Conservation (phyloP, 2,888 invertebrate species). For the Galerucella nymphaeae region DNA sequence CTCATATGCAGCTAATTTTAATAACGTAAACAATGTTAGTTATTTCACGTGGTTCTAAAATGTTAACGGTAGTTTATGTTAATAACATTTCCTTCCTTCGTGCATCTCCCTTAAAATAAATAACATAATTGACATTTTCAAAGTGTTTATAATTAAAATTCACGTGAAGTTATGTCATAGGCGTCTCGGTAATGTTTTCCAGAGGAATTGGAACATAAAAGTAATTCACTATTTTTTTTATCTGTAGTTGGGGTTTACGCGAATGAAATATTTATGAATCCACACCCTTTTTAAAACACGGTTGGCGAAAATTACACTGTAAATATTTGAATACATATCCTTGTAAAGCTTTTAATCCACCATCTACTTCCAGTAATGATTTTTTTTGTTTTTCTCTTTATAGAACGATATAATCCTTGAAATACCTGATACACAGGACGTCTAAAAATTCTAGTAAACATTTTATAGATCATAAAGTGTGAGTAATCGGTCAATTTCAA, state of each 20-base stretch:
- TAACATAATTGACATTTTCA: neutral
- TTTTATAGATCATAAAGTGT: slow-evolving; percentile 59
- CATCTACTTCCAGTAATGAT: neutral
- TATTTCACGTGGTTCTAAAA: slow-evolving; percentile 16
- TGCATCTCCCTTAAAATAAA: neutral
- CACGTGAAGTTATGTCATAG: neutral
- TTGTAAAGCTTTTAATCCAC: neutral
- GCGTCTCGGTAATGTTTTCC: neutral
- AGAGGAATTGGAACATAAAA: too few species aligned
- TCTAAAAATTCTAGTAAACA: slow-evolving; percentile 56
- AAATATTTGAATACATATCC: neutral
- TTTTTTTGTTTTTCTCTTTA: neutral
- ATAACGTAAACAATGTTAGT: slow-evolving; percentile 11
- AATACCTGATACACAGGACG: slow-evolving; percentile 13
- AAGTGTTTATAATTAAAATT: neutral
- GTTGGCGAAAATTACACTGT: slow-evolving; percentile 1
- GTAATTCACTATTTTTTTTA: too few species aligned
- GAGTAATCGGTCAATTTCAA: slow-evolving; percentile 56
- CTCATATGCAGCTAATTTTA: slow-evolving; percentile 10
- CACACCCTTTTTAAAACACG: neutral
- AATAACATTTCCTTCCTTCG: slow-evolving; percentile 8
- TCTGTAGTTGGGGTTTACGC: neutral
- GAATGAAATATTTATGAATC: neutral
- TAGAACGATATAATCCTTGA: neutral
- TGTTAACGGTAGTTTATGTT: slow-evolving; percentile 3